Conservation (phyloP, 2,888 invertebrate genomes). For the Xanthia togata region DNA sequence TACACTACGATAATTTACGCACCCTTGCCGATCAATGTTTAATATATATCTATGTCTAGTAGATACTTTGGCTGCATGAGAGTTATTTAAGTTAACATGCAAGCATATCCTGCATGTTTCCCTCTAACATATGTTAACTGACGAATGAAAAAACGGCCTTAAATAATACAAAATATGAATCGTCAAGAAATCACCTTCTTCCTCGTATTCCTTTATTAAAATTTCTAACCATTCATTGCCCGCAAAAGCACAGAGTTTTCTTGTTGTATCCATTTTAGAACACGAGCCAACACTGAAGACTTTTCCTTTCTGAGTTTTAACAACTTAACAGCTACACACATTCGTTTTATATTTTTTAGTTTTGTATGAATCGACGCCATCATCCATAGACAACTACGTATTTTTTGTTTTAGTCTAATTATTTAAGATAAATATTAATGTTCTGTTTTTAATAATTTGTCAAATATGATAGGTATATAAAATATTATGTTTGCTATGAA, state of each 20-base stretch:
- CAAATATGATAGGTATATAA: not conserved
- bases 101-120: too few species aligned
- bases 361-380: constrained; percentile 39
- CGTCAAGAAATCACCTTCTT: constrained; percentile 67
- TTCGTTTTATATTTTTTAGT: constrained; percentile 38
- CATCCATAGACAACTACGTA: constrained; percentile 39
- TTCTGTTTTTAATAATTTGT: constrained; percentile 2
- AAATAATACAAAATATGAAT: not conserved
- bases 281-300: constrained; percentile 12
- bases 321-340: constrained; percentile 37
- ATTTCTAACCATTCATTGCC: constrained; percentile 66
- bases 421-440: not conserved
- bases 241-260: constrained; percentile 29
- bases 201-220: constrained; percentile 66
- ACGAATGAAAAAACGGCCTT: not conserved
- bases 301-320: constrained; percentile 32
- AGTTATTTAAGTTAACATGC: too few species aligned
- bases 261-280: constrained; percentile 46
- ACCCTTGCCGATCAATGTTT: not conserved
- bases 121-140: not conserved
- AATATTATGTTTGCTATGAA: not conserved
- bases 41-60: not conserved
- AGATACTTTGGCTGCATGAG: not conserved
- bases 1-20: not conserved
- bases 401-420: constrained; percentile 1